phyloP scores from a whole-genome alignment of 1,140 invertebrate genomes.

The Drosophila lacteicornis region DNA sequence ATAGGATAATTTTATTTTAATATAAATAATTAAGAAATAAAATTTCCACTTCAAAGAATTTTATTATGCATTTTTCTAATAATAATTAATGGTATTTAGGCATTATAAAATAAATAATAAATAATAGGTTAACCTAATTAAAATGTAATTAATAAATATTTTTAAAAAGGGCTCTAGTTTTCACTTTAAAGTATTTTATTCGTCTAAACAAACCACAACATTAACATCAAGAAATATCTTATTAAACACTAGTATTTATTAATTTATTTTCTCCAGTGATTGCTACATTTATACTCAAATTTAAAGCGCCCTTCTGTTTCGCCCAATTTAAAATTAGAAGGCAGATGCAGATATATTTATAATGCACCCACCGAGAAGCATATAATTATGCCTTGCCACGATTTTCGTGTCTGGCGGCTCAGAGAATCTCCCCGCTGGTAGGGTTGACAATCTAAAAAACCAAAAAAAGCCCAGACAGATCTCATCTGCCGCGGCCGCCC shows the following conservation, averaged over 20 bases:
- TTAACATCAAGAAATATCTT: no score
- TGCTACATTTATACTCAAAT: not conserved
- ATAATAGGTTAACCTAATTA: no score
- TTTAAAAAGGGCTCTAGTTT: no score
- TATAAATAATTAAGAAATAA: no score
- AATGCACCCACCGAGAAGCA: not conserved
- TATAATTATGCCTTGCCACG: constrained; percentile 46
- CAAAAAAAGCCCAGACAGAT: constrained; percentile 29
- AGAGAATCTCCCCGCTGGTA: constrained; percentile 2
- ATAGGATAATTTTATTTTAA: no score
- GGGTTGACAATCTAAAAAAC: constrained; percentile 46
- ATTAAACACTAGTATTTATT: no score
- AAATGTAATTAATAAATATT: no score
- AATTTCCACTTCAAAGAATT: no score
- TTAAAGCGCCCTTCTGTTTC: not conserved
- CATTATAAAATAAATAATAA: no score
- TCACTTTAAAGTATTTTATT: no score
- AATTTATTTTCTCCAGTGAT: not conserved
- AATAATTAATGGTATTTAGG: not conserved
- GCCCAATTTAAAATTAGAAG: constrained; percentile 7
- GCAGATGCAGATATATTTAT: not conserved
- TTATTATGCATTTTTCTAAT: no score
- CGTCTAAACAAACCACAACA: no score
- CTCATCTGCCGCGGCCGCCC: constrained; percentile 20
- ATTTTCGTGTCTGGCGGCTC: constrained; percentile 45